phyloP scores from a whole-genome alignment of 2,888 invertebrate species.

The Caenorhabditis sinica region DNA sequence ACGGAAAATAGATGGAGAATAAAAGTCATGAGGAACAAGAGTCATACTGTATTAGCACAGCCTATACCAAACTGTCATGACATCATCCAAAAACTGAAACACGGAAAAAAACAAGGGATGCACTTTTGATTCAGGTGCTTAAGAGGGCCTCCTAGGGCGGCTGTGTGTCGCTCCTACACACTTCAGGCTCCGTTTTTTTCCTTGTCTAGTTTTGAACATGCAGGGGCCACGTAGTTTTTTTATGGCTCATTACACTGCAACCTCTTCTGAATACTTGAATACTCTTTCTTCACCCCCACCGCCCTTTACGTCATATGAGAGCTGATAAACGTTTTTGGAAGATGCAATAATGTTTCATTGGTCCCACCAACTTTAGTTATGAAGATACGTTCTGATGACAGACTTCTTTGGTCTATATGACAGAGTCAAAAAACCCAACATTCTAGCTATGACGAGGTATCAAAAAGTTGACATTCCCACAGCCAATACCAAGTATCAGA shows the following conservation, averaged over 20 bases:
- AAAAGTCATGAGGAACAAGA: constrained; percentile 4
- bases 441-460: too few species aligned
- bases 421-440: too few species aligned
- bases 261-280: constrained; percentile 36
- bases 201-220: constrained; percentile 35
- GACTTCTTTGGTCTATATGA: too few species aligned
- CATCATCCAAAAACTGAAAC: constrained; percentile 4
- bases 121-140: constrained; percentile 43
- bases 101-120: constrained; percentile 20
- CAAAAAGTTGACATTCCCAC: too few species aligned
- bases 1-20: background rate
- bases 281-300: constrained; percentile 35
- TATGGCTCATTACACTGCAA: constrained; percentile 58
- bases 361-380: background rate
- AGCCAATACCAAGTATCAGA: background rate
- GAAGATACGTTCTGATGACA: background rate
- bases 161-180: constrained; percentile 10
- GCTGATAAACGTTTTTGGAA: constrained; percentile 21
- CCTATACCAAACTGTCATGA: background rate
- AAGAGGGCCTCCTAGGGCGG: background rate
- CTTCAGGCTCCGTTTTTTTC: constrained; percentile 20
- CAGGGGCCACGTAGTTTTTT: constrained; percentile 43
- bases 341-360: constrained; percentile 13
- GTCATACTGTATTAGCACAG: background rate
- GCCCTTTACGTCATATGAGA: constrained; percentile 28